These are phyloP conservation scores for Trichogramma evanescens DNA, from an alignment of 2,888 invertebrate species.

Conservation along the genomic window DNA sequence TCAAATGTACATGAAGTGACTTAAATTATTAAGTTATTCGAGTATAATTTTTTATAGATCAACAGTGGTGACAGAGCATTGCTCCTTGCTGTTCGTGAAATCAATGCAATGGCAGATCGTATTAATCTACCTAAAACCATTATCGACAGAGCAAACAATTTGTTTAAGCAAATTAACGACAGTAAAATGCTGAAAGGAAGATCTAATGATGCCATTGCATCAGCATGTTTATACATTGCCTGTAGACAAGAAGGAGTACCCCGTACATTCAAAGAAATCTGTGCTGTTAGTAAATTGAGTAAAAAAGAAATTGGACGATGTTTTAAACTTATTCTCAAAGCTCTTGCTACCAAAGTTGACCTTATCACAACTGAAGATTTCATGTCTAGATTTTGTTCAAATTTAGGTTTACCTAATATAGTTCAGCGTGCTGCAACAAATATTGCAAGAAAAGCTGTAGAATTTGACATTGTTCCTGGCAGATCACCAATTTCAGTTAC, in stretches of 20 bases:
- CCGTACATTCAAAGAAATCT: conserved; percentile 98
- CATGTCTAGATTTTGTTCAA: conserved; percentile 98
- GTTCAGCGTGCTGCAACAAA: conserved; percentile 92
- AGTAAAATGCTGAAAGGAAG: conserved; percentile 92
- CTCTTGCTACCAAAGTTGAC: conserved; percentile 92
- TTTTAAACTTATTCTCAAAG: conserved; percentile 93
- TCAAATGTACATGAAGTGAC: not conserved
- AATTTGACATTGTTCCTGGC: conserved; percentile 94
- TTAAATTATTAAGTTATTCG: not conserved
- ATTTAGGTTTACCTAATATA: conserved; percentile 81
- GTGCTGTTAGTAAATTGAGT: conserved; percentile 96
- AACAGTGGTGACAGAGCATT: conserved; percentile 93
- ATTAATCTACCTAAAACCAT: conserved; percentile 96
- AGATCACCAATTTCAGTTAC: conserved; percentile 98
- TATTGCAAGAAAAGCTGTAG: conserved; percentile 93
- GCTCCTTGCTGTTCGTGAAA: conserved; percentile 93
- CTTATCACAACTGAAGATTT: conserved; percentile 98
- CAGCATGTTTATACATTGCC: conserved; percentile 97
- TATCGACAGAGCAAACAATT: conserved; percentile 89
- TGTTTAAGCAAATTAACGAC: conserved; percentile 98
- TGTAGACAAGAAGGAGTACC: conserved; percentile 98
- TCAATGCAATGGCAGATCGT: conserved; percentile 95
- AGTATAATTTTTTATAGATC: conserved; percentile 59
- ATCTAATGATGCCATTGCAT: conserved; percentile 96
- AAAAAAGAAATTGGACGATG: conserved; percentile 99